Evolutionary conservation across 2,797 vertebrate species (phyloP).

Genomic region (Acropternis orthonyx): DNA sequence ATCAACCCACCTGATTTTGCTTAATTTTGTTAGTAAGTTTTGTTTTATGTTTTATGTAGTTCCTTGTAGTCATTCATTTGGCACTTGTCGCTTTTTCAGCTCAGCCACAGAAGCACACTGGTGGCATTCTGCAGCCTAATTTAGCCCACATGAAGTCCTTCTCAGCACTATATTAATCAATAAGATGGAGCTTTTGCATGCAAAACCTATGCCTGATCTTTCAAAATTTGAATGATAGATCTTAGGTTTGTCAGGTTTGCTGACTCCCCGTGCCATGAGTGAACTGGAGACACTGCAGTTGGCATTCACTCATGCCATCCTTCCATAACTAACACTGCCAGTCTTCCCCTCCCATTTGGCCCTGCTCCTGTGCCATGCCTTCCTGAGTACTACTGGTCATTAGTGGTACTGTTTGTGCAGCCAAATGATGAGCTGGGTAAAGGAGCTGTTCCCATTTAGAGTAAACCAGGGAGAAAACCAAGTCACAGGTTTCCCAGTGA

Average conservation of each 20-base stretch:
- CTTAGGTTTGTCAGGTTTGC: neutral
- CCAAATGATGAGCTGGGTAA: neutral
- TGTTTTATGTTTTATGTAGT: neutral
- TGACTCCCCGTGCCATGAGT: neutral
- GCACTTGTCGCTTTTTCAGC: accelerated
- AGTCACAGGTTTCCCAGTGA: neutral
- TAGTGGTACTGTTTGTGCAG: neutral
- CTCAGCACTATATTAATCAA: neutral
- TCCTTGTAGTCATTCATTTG: neutral
- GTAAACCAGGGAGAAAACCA: neutral
- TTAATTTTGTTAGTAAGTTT: neutral
- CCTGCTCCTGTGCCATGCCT: neutral
- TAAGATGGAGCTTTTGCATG: neutral
- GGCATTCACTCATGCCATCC: neutral
- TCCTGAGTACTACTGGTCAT: neutral
- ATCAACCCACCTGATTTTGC: neutral
- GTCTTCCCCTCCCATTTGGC: neutral
- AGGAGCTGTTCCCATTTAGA: neutral
- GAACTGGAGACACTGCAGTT: neutral
- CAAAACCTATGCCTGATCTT: neutral
- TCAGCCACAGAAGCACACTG: neutral
- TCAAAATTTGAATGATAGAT: neutral
- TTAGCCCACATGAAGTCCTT: neutral
- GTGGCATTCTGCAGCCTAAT: neutral
- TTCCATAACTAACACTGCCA: neutral